phyloP scores from a whole-genome alignment of 1,140 invertebrate species.

The Asobara japonica region DNA sequence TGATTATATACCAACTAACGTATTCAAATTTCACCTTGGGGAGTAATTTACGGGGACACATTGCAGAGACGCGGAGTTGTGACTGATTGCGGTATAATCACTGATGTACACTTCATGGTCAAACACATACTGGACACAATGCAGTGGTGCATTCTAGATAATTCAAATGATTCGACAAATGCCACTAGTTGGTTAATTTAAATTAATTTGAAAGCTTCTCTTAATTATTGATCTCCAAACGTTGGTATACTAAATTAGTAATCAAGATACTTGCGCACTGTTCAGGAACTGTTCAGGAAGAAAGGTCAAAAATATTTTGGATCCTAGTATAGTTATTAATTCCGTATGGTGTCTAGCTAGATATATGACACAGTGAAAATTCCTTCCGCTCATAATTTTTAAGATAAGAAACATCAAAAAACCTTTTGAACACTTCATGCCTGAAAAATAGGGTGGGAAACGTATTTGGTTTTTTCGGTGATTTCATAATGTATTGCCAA shows the following conservation, averaged over 20 bases:
- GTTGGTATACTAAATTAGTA: too few relatives aligned
- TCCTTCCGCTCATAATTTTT: background rate
- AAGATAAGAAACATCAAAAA: background rate
- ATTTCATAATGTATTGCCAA: too few relatives aligned
- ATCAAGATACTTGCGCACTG: too few relatives aligned
- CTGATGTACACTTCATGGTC: constrained; percentile 11
- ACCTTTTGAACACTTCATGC: background rate
- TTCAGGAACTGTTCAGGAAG: too few relatives aligned
- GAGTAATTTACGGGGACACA: background rate
- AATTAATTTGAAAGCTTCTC: background rate
- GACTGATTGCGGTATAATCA: constrained; percentile 27
- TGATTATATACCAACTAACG: background rate
- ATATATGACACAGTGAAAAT: background rate
- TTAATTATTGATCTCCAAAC: background rate
- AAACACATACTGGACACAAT: background rate
- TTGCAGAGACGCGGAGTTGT: background rate
- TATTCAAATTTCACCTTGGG: constrained; percentile 4
- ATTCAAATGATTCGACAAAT: constrained; percentile 12
- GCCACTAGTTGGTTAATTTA: background rate
- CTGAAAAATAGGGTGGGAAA: too few relatives aligned
- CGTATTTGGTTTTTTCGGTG: too few relatives aligned
- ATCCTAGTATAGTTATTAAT: too few relatives aligned
- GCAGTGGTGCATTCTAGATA: constrained; percentile 6
- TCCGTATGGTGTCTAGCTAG: too few relatives aligned
- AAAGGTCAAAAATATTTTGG: too few relatives aligned